Percentiles rank a stretch among this genome's conserved stretches.
Conservation (phyloP, 2,797 vertebrate species). For the Podarcis siculus region DNA sequence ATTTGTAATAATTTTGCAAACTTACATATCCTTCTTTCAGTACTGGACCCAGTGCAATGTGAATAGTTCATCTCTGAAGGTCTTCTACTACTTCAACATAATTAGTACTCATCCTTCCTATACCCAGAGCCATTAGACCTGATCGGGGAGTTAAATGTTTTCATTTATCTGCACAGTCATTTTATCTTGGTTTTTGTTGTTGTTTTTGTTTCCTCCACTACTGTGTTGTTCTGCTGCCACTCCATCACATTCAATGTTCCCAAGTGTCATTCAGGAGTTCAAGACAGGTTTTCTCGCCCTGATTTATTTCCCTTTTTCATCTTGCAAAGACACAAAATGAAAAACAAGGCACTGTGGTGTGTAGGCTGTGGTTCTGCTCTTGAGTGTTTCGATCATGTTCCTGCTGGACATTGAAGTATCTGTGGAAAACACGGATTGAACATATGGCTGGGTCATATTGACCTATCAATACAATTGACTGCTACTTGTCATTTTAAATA, state of each 20-base stretch:
- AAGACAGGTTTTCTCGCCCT: neutral
- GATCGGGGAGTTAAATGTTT: conserved; percentile 13
- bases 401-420: neutral
- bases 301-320: neutral
- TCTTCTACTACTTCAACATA: neutral
- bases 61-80: neutral
- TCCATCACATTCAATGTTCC: conserved; percentile 14
- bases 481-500: neutral
- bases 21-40: neutral
- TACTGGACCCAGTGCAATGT: neutral
- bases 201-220: neutral
- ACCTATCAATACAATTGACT: neutral
- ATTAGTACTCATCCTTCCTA: conserved; percentile 18
- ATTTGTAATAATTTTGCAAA: neutral
- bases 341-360: conserved; percentile 4
- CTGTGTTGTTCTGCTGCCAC: neutral
- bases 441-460: neutral
- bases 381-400: neutral
- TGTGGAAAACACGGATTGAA: neutral
- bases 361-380: neutral
- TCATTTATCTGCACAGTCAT: conserved; percentile 16
- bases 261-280: neutral
- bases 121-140: conserved; percentile 9
- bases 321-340: neutral
- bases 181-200: neutral